Conservation (phyloP, 2,888 invertebrate genomes). For the Caenorhabditis becei region DNA sequence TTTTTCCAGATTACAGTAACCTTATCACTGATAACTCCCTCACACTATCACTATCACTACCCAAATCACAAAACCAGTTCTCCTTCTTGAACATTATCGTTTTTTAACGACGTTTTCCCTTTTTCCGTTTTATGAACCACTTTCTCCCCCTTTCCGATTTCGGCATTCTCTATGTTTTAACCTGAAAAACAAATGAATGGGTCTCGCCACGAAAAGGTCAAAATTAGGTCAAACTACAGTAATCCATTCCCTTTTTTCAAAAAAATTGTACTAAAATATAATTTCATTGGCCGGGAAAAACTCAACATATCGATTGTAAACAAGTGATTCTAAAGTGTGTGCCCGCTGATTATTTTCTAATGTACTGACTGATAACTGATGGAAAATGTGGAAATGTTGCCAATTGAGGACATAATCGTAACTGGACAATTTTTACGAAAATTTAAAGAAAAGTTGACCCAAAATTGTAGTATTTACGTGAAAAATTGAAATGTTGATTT, state of each 20-base stretch:
- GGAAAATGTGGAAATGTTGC: too few species aligned
- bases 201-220: not conserved
- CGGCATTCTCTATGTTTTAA: not conserved
- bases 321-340: too few species aligned
- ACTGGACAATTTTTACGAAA: too few species aligned
- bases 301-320: too few species aligned
- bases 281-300: too few species aligned
- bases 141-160: slow-evolving; percentile 6
- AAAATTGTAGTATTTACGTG: too few species aligned
- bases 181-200: not conserved
- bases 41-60: not conserved
- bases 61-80: not conserved
- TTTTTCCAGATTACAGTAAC: not conserved
- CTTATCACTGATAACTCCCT: not conserved
- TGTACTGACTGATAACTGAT: too few species aligned
- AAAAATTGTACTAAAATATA: too few species aligned
- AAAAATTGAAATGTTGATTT: too few species aligned
- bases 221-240: not conserved
- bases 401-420: too few species aligned
- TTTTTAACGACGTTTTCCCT: slow-evolving; percentile 12
- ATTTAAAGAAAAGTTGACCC: too few species aligned
- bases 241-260: not conserved
- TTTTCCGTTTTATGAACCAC: slow-evolving; percentile 2
- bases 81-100: slow-evolving; percentile 3
- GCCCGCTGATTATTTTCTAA: too few species aligned